phyloP scores from a whole-genome alignment of 2,113 vertebrate genomes.

The Sporophila hypoxantha region DNA sequence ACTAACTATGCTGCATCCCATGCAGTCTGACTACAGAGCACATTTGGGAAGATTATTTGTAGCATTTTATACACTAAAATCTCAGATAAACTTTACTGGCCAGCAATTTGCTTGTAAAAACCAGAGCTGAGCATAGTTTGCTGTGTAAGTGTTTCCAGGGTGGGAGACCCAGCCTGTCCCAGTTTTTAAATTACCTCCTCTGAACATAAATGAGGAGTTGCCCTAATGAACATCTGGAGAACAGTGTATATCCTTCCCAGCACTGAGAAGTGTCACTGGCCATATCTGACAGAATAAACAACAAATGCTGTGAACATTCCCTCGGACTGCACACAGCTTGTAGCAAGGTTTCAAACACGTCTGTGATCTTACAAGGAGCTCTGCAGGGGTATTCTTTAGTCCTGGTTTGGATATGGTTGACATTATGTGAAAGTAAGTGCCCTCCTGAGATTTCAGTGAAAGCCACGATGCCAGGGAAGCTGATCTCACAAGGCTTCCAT shows the following conservation, averaged over 20 bases:
- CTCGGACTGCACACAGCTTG: slow-evolving; percentile 18
- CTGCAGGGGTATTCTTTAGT: not conserved
- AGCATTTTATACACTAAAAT: not conserved
- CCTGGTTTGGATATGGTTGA: slow-evolving; percentile 36
- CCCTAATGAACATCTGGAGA: slow-evolving; percentile 40
- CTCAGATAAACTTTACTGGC: slow-evolving; percentile 2
- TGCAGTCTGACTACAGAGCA: not conserved
- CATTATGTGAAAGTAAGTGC: slow-evolving; percentile 41
- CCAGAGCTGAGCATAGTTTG: not conserved
- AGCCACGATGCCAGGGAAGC: slow-evolving; percentile 32
- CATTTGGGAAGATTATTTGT: not conserved
- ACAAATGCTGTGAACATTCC: slow-evolving; percentile 9
- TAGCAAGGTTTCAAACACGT: slow-evolving; percentile 23
- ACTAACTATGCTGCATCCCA: not conserved
- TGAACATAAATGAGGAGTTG: slow-evolving; percentile 8
- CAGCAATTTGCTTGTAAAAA: slow-evolving; percentile 5
- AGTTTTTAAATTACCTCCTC: slow-evolving; percentile 20
- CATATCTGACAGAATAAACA: not conserved
- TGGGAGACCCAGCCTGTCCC: slow-evolving; percentile 4
- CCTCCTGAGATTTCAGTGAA: slow-evolving; percentile 42
- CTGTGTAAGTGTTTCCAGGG: slow-evolving; percentile 28
- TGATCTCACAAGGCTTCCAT: slow-evolving; percentile 61
- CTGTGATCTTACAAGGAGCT: slow-evolving; percentile 19
- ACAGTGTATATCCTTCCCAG: not conserved
- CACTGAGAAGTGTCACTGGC: not conserved